Base-by-base conservation (phyloP, 2,888 invertebrate species). In the Gonocerus acuteangulatus region DNA sequence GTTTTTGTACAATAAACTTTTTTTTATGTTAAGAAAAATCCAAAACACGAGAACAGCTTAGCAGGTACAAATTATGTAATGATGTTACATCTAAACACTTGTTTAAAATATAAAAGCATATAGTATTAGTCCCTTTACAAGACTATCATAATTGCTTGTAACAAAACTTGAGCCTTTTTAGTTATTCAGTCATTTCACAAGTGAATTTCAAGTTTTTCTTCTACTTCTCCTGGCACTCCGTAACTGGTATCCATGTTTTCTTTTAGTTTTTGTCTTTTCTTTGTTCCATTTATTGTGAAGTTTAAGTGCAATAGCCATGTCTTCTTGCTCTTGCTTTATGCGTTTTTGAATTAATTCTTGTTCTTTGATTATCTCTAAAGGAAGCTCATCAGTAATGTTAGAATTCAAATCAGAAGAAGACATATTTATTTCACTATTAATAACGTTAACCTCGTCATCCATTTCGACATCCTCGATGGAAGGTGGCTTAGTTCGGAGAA, bases 211-310 rank as follows among this genome's bases (percentile, higher is more conserved):
- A 4, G 39, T 39, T 39, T 39, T 39, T 11, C n/a, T 6, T 57
- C 23, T 57, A 21, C 22, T 48, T 19, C 48, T 62, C 21, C 62
- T 62, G 51, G 60, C 62, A 27, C 62, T 62, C 44, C 64, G 51
- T 16, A 65, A 52, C 32, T 49, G 51, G 45, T 65, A 65, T 18
- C 56, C 42, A 27, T 65, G 64, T 42, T 56, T 48, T 22, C 64
- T 61, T 36, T 62, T 62, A 1, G 39, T 47, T 16, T 60, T 62
- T 7, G 47, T 49, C 32, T 48, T 51, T 19, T 61, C 54, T 54
- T 47, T 52, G 19, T 56, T 45, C 64, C 64, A 65, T 22, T 62
- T 60, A 34, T 56, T 57, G 16, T 65, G 64, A 15, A 65, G 62
- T 19, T 60, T 62, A 15, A 65, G 21, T 7, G 64, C 64, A n/a